Evolutionary conservation across 2,888 invertebrate species (phyloP).

Genomic region (Andrena minutula): DNA sequence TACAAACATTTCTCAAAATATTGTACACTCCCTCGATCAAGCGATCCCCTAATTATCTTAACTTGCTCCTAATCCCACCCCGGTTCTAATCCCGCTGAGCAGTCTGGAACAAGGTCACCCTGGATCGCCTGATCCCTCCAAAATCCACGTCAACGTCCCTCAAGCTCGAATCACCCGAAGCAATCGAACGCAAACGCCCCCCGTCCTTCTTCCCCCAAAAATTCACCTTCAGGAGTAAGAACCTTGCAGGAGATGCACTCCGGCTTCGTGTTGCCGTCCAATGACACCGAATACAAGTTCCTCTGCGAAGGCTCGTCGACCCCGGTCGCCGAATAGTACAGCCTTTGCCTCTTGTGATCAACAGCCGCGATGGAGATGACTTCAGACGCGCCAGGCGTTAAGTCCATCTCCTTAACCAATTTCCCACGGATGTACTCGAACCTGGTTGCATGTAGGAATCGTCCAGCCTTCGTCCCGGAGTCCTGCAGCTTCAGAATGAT

Average conservation of each 20-base stretch:
- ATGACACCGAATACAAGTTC: slow-evolving; percentile 87
- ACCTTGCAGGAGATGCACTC: slow-evolving; percentile 90
- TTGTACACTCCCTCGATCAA: too few relatives aligned
- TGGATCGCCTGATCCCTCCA: neutral
- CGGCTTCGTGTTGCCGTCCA: slow-evolving; percentile 85
- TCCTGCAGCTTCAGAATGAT: slow-evolving; percentile 82
- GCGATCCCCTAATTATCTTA: too few relatives aligned
- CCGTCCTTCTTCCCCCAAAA: neutral
- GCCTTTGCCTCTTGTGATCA: slow-evolving; percentile 62
- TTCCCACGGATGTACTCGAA: slow-evolving; percentile 44
- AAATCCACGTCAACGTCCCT: neutral
- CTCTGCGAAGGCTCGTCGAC: slow-evolving; percentile 88
- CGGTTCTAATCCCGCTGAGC: too few relatives aligned
- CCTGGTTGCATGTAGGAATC: slow-evolving; percentile 80
- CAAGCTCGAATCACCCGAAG: neutral
- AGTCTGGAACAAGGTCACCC: too few relatives aligned
- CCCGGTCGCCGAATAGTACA: slow-evolving; percentile 91
- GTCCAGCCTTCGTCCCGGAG: slow-evolving; percentile 75
- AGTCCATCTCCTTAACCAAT: slow-evolving; percentile 71
- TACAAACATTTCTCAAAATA: too few relatives aligned
- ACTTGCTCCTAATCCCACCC: too few relatives aligned
- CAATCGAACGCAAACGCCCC: too few relatives aligned
- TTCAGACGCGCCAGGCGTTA: slow-evolving; percentile 74
- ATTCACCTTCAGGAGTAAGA: slow-evolving; percentile 86
- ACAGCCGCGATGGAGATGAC: slow-evolving; percentile 72